Evolutionary conservation across 2,113 vertebrate species (phyloP).

Genomic region (Melozone crissalis): DNA sequence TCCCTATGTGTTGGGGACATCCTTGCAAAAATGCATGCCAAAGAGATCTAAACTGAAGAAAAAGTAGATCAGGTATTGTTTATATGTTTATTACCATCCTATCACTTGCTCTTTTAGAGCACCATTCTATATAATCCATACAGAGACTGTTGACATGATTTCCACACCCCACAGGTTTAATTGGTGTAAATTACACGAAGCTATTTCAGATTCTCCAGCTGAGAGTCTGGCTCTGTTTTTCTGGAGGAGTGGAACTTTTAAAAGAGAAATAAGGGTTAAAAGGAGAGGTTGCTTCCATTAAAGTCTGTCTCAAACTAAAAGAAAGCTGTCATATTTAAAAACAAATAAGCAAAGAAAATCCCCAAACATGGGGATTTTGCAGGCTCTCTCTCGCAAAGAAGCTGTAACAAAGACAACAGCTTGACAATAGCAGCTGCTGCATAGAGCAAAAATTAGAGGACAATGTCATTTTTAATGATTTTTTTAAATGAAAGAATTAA

Average conservation of each 20-base stretch:
- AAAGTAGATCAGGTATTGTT: not conserved
- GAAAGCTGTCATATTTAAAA: not conserved
- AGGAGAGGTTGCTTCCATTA: not conserved
- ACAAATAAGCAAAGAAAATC: not conserved
- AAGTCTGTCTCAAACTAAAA: not conserved
- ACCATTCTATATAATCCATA: not conserved
- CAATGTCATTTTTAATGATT: conserved; percentile 60
- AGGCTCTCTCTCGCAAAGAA: not conserved
- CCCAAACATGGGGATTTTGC: not conserved
- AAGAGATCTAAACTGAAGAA: not conserved
- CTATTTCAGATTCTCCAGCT: not conserved
- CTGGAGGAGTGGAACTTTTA: not conserved
- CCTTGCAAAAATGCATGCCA: not conserved
- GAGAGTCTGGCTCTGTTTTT: not conserved
- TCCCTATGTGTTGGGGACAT: not conserved
- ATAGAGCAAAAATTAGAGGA: conserved; percentile 44
- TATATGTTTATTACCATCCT: not conserved
- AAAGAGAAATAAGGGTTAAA: not conserved
- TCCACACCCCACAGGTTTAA: not conserved
- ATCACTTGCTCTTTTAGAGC: not conserved
- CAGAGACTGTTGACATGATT: not conserved
- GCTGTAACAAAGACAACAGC: conserved; percentile 37
- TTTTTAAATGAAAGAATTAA: conserved; percentile 43
- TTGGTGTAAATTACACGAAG: not conserved
- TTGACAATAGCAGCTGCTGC: conserved; percentile 45